Evolutionary conservation across 2,888 invertebrate species (phyloP).

Genomic region (Acanthosepion lycidas): DNA sequence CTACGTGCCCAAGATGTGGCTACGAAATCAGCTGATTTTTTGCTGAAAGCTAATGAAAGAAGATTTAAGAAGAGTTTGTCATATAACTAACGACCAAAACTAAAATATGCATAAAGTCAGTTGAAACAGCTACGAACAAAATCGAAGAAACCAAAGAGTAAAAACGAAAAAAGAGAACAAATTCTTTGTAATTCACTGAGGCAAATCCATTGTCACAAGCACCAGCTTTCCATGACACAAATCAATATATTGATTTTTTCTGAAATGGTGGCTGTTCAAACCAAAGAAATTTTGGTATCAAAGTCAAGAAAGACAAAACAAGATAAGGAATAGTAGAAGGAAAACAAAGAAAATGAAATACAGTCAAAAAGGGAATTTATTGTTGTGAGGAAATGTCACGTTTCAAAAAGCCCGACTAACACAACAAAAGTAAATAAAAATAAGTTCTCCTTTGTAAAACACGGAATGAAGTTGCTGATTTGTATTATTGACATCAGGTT

Average conservation of each 20-base stretch:
- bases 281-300: background rate
- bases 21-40: background rate
- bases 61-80: background rate
- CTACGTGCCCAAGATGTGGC: background rate
- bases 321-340: background rate
- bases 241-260: background rate
- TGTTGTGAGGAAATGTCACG: no score
- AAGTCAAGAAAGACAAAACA: background rate
- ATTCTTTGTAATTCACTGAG: background rate
- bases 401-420: no score
- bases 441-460: no score
- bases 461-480: no score
- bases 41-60: background rate
- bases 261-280: background rate
- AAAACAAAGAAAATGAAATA: background rate
- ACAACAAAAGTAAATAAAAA: no score
- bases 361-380: no score
- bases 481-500: no score
- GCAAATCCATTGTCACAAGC: conserved; percentile 5
- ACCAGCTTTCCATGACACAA: background rate
- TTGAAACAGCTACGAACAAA: background rate
- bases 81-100: background rate
- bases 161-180: background rate
- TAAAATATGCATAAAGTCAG: background rate
- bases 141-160: background rate